Evolutionary conservation across 2,888 invertebrate species (phyloP), one percentile per base, ranked within the genome.

Genomic region (Diarsia mendica): DNA sequence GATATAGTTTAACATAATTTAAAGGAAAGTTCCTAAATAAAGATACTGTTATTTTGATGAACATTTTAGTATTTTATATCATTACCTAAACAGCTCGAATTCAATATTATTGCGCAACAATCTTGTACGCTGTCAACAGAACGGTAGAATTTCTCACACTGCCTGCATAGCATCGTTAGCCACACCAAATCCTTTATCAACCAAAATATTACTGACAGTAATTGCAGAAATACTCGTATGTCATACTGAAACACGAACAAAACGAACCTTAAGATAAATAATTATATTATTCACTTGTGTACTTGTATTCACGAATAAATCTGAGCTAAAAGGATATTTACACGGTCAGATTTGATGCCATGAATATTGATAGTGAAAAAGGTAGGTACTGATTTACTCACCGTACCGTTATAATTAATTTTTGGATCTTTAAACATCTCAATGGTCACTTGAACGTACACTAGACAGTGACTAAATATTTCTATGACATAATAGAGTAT

Each of bases 121-220:
- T 58, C 58, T 48, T 75, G 75, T 4, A 58, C 33, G 51, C 67
- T 51, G 39, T 70, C 13, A 15, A 60, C 20, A 5, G 81, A 33
- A 13, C 13, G 23, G n/a, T 79, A 75, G n/a, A 79, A 75, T 39
- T 46, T 75, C 51, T 79, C 81, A 10, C 79, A 80, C 46, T 70
- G 49, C 8, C 58, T 9, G 39, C 69, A 64, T 15, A 55, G 67
- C 63, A 53, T 55, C 44, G 33, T 69, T 18, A 49, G 69, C 61
- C 13, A 80, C 18, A 4, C 28, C 18, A 75, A 28, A 75, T 70
- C 28, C 46, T 79, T 79, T 20, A 55, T 8, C 2, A 70, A 55
- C 81, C 81, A 70, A 58, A 18, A 55, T 11, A 48, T 28, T 49
- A 78, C 13, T 2, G 63, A 44, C 15, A 77, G 11, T 3, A 23